phyloP scores from a whole-genome alignment of 1,140 invertebrate genomes.

The Sminthurides bifidus region DNA sequence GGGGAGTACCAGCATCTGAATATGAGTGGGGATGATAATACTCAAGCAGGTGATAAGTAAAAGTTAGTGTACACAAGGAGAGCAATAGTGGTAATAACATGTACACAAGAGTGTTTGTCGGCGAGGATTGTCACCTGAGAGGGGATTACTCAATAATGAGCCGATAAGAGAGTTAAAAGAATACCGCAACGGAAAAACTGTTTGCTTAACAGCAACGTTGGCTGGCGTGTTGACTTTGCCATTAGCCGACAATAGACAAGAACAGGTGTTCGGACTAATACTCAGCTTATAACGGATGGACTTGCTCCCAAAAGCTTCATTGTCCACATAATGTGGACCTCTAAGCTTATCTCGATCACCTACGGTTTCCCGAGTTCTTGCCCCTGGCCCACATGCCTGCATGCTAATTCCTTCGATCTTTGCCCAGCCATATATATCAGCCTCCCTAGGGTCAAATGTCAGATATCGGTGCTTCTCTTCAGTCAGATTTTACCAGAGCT shows the following conservation, averaged over 20 bases:
- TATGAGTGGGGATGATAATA: conserved; percentile 11
- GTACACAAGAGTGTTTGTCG: conserved; percentile 23
- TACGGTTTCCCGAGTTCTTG: too few species aligned
- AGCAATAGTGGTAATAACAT: conserved; percentile 20
- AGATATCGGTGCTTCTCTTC: too few species aligned
- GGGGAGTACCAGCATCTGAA: too few species aligned
- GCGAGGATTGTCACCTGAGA: conserved; percentile 21
- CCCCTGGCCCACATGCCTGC: too few species aligned
- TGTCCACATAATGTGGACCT: too few species aligned
- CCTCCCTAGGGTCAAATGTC: too few species aligned
- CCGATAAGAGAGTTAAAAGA: conserved; percentile 18
- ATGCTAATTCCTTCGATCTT: too few species aligned
- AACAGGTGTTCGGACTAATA: conserved; percentile 14
- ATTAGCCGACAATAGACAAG: conserved; percentile 23
- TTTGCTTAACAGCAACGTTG: conserved; percentile 14
- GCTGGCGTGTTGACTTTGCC: conserved; percentile 24
- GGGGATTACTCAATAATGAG: conserved; percentile 27
- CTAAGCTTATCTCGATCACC: too few species aligned
- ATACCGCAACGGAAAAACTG: conserved; percentile 19
- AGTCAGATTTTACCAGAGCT: too few species aligned
- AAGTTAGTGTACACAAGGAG: conserved; percentile 13
- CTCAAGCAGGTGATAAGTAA: conserved; percentile 21
- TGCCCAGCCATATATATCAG: too few species aligned
- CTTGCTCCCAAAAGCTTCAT: too few species aligned
- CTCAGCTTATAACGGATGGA: background rate